phyloP scores from a whole-genome alignment of 2,113 vertebrate species.

The Pseudopodoces humilis region DNA sequence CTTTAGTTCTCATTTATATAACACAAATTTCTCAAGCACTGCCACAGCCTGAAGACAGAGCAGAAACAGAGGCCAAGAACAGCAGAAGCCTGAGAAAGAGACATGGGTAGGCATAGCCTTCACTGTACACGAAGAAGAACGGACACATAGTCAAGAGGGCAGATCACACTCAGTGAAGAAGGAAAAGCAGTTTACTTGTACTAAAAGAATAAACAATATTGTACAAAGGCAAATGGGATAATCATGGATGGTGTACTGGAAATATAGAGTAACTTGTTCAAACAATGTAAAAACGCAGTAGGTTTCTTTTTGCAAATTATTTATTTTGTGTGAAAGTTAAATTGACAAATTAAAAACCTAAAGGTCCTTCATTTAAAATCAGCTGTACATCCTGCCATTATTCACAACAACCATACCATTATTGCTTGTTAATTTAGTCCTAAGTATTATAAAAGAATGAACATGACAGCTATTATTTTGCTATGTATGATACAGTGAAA shows the following conservation, averaged over 20 bases:
- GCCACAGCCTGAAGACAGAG: accelerated
- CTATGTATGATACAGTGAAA: not conserved
- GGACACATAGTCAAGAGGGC: not conserved
- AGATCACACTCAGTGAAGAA: not conserved
- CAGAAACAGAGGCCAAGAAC: not conserved
- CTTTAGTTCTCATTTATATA: not conserved
- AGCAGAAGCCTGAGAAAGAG: not conserved
- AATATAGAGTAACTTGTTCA: not conserved
- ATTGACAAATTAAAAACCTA: not conserved
- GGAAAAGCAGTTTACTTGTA: not conserved
- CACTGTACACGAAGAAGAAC: accelerated
- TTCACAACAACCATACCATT: not conserved
- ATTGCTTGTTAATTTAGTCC: not conserved
- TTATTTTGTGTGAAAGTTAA: not conserved
- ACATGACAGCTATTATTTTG: not conserved
- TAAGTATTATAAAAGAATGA: not conserved
- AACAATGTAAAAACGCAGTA: not conserved
- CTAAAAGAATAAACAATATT: not conserved
- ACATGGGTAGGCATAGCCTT: not conserved
- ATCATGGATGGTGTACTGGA: not conserved
- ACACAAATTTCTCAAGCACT: not conserved
- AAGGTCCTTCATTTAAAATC: not conserved
- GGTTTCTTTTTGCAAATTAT: not conserved
- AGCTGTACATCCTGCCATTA: not conserved
- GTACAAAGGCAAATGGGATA: not conserved